phyloP scores from a whole-genome alignment of 2,888 invertebrate genomes.

The Spodoptera littoralis region DNA sequence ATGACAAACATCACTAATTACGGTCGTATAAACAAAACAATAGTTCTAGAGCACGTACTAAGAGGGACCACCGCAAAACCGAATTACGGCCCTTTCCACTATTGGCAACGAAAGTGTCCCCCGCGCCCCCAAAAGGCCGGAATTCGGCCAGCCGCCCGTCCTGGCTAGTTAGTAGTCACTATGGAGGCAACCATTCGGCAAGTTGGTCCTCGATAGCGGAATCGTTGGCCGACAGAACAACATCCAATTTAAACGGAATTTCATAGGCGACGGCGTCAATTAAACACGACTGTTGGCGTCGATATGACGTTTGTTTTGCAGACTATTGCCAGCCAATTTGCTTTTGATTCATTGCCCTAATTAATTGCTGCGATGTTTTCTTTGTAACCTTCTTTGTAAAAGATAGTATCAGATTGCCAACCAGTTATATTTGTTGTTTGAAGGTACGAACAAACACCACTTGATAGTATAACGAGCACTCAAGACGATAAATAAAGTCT shows the following conservation, averaged over 20 bases:
- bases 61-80: constrained; percentile 75
- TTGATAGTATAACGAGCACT: constrained; percentile 14
- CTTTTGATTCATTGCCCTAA: constrained; percentile 62
- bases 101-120: constrained; percentile 72
- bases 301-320: constrained; percentile 66
- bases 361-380: constrained; percentile 52
- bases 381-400: constrained; percentile 5
- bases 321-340: constrained; percentile 64
- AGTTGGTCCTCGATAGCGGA: constrained; percentile 68
- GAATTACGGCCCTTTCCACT: constrained; percentile 73
- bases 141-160: constrained; percentile 34
- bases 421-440: constrained; percentile 7
- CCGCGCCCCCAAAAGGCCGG: constrained; percentile 43
- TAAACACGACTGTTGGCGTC: constrained; percentile 63
- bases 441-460: not conserved
- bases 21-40: constrained; percentile 73
- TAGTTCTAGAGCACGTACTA: constrained; percentile 66
- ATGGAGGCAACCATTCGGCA: constrained; percentile 71
- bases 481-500: constrained; percentile 30
- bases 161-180: constrained; percentile 80
- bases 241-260: constrained; percentile 77
- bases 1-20: constrained; percentile 73
- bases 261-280: constrained; percentile 73
- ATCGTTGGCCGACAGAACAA: constrained; percentile 67
- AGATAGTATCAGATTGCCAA: constrained; percentile 1